Evolutionary conservation across 2,797 vertebrate species (phyloP).

Genomic region (Danio aesculapii): DNA sequence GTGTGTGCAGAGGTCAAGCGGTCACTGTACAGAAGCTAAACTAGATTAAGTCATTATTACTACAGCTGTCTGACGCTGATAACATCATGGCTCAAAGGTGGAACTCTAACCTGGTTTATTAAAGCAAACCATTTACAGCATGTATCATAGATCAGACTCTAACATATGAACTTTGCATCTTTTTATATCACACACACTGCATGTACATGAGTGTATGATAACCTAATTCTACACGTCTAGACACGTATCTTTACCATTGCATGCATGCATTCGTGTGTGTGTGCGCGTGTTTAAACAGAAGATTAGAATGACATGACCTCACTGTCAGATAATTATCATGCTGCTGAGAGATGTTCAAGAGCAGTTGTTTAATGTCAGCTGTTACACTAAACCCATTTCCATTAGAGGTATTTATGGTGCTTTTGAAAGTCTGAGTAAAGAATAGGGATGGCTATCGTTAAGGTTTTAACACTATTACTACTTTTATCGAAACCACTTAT

Average conservation of each 20-base stretch:
- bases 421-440: too few species aligned
- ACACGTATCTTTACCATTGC: background rate
- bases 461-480: too few species aligned
- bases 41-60: background rate
- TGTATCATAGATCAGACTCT: background rate
- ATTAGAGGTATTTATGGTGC: background rate
- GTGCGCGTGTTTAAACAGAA: background rate
- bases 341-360: background rate
- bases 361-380: background rate
- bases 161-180: background rate
- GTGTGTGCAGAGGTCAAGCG: background rate
- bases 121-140: background rate
- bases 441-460: too few species aligned
- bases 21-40: background rate
- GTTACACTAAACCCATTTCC: background rate
- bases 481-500: too few species aligned
- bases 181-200: background rate
- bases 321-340: background rate
- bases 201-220: background rate
- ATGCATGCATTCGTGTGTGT: background rate
- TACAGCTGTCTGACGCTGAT: background rate
- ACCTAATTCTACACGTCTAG: conserved; percentile 36
- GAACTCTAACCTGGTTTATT: background rate
- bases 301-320: background rate
- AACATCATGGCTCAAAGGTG: background rate